Percentiles rank a stretch among this genome's conserved stretches.
phyloP scores from a whole-genome alignment of 2,113 vertebrate species.

The Tenebrosternarchus preto region DNA sequence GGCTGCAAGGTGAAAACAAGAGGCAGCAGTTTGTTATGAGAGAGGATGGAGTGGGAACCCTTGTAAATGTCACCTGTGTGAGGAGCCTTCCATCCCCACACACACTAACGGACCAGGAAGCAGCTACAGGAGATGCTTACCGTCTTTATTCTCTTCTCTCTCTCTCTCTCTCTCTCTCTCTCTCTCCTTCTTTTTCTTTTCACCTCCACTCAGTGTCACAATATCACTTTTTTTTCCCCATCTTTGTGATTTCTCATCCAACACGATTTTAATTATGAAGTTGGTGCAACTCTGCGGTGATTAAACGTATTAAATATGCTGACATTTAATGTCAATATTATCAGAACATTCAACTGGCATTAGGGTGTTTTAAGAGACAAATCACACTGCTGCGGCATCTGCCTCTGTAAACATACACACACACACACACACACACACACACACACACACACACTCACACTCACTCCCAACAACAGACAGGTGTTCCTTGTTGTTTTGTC shows the following conservation, averaged over 20 bases:
- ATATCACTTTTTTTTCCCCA: slow-evolving; percentile 29
- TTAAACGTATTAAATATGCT: slow-evolving; percentile 23
- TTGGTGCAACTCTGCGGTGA: slow-evolving; percentile 35
- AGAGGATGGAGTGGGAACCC: slow-evolving; percentile 33
- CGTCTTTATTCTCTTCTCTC: neutral
- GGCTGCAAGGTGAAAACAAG: slow-evolving; percentile 22
- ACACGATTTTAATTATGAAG: slow-evolving; percentile 40
- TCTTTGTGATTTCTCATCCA: slow-evolving; percentile 40
- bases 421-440: neutral
- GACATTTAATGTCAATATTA: slow-evolving; percentile 39
- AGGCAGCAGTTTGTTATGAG: slow-evolving; percentile 39
- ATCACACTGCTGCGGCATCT: slow-evolving; percentile 9
- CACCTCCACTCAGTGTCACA: neutral
- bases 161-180: slow-evolving; percentile 15
- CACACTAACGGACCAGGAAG: slow-evolving; percentile 15
- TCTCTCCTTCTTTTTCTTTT: neutral
- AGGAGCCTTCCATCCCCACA: slow-evolving; percentile 32
- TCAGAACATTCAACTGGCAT: slow-evolving; percentile 34
- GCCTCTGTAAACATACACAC: slow-evolving; percentile 5
- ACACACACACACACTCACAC: neutral
- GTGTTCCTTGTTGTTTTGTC: neutral
- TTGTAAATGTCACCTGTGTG: slow-evolving; percentile 52
- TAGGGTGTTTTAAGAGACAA: slow-evolving; percentile 37
- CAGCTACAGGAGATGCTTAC: neutral
- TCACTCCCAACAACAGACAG: neutral